Percentiles rank a stretch among this genome's conserved stretches.
These are phyloP conservation scores for Grallaria varia DNA, from an alignment of 2,113 vertebrate genomes.

Conservation along the genomic window DNA sequence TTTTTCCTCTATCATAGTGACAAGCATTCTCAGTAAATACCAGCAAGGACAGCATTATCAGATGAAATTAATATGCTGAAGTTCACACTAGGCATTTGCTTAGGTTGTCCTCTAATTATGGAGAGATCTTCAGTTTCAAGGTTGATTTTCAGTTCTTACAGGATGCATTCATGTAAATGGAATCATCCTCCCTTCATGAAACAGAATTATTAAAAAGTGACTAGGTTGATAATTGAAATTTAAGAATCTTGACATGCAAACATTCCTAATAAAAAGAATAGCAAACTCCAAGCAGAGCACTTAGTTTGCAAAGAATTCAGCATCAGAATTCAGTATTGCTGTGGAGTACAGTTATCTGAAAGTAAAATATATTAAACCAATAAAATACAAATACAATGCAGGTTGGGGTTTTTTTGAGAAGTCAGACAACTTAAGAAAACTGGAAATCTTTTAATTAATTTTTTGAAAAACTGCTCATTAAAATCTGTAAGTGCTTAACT, in stretches of 20 bases:
- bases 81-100: not conserved
- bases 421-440: not conserved
- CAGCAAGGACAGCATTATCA: not conserved
- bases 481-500: constrained; percentile 59
- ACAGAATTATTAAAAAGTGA: not conserved
- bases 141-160: not conserved
- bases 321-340: not conserved
- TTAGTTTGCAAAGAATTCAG: not conserved
- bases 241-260: not conserved
- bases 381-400: not conserved
- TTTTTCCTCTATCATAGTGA: not conserved
- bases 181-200: not conserved
- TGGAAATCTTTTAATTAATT: constrained; percentile 22
- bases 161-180: not conserved
- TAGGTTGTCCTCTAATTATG: not conserved
- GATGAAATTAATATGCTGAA: not conserved
- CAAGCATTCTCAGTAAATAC: not conserved
- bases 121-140: not conserved
- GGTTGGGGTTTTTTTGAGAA: not conserved
- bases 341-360: not conserved
- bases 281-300: not conserved
- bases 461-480: constrained; percentile 51
- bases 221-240: not conserved
- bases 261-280: not conserved
- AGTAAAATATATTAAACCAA: not conserved